Evolutionary conservation across 2,888 invertebrate species (phyloP), one percentile per base, ranked within the genome.

Genomic region (Leptopilina myrica): DNA sequence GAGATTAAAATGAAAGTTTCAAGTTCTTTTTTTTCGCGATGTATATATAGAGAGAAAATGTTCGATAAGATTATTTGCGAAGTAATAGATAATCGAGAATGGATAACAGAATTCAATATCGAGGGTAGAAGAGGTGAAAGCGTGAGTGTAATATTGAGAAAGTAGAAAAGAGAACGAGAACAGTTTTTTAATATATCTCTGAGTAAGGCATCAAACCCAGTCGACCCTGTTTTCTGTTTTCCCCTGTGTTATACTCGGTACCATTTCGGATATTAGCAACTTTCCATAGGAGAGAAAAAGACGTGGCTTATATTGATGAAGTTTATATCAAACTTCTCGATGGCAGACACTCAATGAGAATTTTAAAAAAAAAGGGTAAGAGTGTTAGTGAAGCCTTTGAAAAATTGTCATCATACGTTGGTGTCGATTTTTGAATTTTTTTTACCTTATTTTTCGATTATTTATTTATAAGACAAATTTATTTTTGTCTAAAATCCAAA

Each of bases 131-230:
- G 14, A 56, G 53, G 33, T n/a, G n/a, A 59, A 73, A 56, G 40
- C 40, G 56, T 73, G 56, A 40, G 73, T 33, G 33, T 59, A n/a
- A 56, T 73, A 73, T 73, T 73, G 56, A 26, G 56, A 73, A 56
- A 59, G 56, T 33, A 59, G 5, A 33, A 33, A 40, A 40, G 73
- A 59, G n/a, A 56, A 73, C 26, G 56, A 33, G 73, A 73, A 53
- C 56, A 59, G 56, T 59, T 73, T 73, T 73, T 59, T 73, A 73
- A 73, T 73, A 73, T 73, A 73, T 69, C 69, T 53, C 53, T 69
- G 69, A 53, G 53, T 73, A 73, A 56, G 73, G 73, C 40, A 69
- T 69, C 69, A 53, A 43, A 53, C 53, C 33, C 14, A 53, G 49
- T 46, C 53, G 69, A 69, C 12, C 53, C 26, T 69, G 49, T 53